A percentile compares a stretch with the other conserved stretches of the same genome.
Evolutionary conservation across 2,888 invertebrate species (phyloP).

Genomic region (Idaea dimidiata): DNA sequence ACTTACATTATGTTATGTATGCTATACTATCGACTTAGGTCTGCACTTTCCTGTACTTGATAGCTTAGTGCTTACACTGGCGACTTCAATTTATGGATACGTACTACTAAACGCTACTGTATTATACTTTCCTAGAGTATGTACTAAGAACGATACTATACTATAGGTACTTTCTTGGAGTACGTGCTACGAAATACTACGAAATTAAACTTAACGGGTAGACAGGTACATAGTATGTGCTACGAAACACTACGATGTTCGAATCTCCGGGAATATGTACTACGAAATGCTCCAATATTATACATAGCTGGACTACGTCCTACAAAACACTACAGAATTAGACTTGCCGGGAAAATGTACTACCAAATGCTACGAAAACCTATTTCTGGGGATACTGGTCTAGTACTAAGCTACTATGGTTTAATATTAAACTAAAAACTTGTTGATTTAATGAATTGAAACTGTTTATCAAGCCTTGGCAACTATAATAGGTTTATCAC

Average conservation of each 20-base stretch:
- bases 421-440: too few species aligned
- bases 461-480: not conserved
- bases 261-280: not conserved
- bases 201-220: too few species aligned
- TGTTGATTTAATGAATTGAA: not conserved
- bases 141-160: not conserved
- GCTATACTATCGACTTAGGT: not conserved
- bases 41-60: not conserved
- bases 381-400: too few species aligned
- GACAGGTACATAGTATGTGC: not conserved
- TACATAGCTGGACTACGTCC: not conserved
- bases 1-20: not conserved
- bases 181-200: not conserved
- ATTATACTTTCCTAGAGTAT: too few species aligned
- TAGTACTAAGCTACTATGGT: too few species aligned
- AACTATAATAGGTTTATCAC: constrained; percentile 7
- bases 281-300: not conserved
- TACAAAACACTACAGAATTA: too few species aligned
- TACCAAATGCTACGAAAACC: too few species aligned
- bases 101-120: not conserved
- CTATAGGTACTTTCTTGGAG: not conserved
- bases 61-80: not conserved
- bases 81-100: not conserved
- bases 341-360: too few species aligned
- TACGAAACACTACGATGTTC: not conserved